These are phyloP conservation scores for Sarcophaga peregrina DNA, from an alignment of 1,140 invertebrate species.

Conservation along the genomic window DNA sequence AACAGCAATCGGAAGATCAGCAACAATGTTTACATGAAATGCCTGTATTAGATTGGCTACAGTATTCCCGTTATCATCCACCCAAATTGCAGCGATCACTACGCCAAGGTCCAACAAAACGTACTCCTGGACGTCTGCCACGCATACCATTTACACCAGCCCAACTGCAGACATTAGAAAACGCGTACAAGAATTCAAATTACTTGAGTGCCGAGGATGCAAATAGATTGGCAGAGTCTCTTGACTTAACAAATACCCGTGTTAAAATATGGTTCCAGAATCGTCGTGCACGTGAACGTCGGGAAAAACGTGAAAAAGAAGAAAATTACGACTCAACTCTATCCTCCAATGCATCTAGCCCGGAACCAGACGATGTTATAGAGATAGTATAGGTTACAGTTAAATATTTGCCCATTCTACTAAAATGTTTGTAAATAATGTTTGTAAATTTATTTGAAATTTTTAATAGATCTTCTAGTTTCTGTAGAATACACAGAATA, in stretches of 20 bases:
- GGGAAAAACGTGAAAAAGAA: slow-evolving; percentile 69
- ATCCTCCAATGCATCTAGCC: slow-evolving; percentile 63
- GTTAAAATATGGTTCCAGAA: slow-evolving; percentile 91
- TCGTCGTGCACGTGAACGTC: slow-evolving; percentile 76
- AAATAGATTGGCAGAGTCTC: slow-evolving; percentile 64
- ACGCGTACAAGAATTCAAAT: slow-evolving; percentile 68
- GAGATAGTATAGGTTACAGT: not conserved
- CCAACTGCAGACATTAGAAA: slow-evolving; percentile 67
- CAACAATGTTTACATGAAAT: slow-evolving; percentile 47
- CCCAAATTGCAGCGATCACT: slow-evolving; percentile 73
- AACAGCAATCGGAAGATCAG: slow-evolving; percentile 8
- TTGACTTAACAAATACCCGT: slow-evolving; percentile 69
- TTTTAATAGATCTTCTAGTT: too few relatives aligned
- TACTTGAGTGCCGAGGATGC: slow-evolving; percentile 70
- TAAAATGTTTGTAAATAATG: too few relatives aligned
- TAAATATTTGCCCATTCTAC: too few relatives aligned
- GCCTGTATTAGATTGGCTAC: slow-evolving; percentile 72
- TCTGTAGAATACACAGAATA: too few relatives aligned
- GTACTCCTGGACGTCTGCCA: slow-evolving; percentile 69
- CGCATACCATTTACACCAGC: slow-evolving; percentile 68
- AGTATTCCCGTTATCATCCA: slow-evolving; percentile 79
- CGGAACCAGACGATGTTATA: slow-evolving; percentile 55
- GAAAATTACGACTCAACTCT: slow-evolving; percentile 61
- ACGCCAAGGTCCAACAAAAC: slow-evolving; percentile 63
- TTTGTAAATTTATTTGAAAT: too few relatives aligned